phyloP scores from a whole-genome alignment of 2,113 vertebrate genomes.

The Chaenogobius annularis region DNA sequence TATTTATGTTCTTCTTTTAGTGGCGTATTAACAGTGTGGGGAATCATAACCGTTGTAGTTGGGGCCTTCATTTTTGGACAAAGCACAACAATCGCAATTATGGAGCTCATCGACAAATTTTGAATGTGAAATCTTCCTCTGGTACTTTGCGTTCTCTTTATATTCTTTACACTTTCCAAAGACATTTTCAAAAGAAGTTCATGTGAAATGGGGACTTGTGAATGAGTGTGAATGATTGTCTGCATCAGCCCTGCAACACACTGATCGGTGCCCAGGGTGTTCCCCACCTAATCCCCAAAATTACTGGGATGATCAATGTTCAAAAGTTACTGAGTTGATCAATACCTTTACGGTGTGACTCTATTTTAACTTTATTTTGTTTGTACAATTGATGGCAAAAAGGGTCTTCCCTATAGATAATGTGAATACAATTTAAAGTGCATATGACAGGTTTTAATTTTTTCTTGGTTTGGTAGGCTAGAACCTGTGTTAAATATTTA shows the following conservation, averaged over 20 bases:
- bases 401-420: slow-evolving; percentile 20
- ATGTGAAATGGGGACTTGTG: neutral
- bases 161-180: neutral
- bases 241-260: neutral
- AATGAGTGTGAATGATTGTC: neutral
- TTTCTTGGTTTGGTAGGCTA: no score
- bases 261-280: neutral
- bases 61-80: slow-evolving; percentile 90
- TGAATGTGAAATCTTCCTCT: slow-evolving; percentile 31
- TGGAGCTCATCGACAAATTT: slow-evolving; percentile 77
- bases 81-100: slow-evolving; percentile 81
- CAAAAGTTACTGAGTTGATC: slow-evolving; percentile 17
- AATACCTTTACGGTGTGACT: neutral
- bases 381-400: slow-evolving; percentile 37
- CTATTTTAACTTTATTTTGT: slow-evolving; percentile 3
- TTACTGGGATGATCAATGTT: slow-evolving; percentile 13
- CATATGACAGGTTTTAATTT: no score
- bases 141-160: neutral
- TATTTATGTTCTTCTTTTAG: slow-evolving; percentile 61
- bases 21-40: slow-evolving; percentile 81
- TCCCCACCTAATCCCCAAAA: neutral
- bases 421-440: neutral
- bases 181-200: neutral
- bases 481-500: no score
- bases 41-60: slow-evolving; percentile 76